A percentile compares a stretch with the other conserved stretches of the same genome.
phyloP scores from a whole-genome alignment of 1,140 invertebrate species.

The Bradynema listronoti region DNA sequence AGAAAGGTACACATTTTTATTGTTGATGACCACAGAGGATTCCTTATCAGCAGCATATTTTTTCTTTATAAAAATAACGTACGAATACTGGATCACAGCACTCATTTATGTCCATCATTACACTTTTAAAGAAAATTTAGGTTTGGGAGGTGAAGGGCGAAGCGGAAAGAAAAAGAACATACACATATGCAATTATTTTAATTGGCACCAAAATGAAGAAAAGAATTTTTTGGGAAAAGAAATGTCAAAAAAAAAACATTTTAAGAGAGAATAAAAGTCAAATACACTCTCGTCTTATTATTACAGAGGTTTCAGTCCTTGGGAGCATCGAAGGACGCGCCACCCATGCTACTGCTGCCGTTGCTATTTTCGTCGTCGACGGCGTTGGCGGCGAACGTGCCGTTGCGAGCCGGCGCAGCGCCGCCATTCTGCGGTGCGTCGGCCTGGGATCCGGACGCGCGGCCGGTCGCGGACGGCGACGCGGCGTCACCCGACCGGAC shows the following conservation, averaged over 20 bases:
- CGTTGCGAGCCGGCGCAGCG: not conserved
- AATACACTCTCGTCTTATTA: constrained; percentile 1
- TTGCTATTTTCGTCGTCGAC: not conserved
- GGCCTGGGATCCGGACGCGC: not conserved
- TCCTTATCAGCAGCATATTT: too few relatives aligned
- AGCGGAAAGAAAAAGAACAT: too few relatives aligned
- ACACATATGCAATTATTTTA: not conserved
- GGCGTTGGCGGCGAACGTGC: not conserved
- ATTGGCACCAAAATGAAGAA: not conserved
- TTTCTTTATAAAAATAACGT: too few relatives aligned
- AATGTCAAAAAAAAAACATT: not conserved
- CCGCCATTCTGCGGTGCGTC: not conserved
- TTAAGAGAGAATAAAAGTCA: too few relatives aligned
- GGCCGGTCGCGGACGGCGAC: too few relatives aligned
- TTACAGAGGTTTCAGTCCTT: not conserved
- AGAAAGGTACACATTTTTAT: too few relatives aligned
- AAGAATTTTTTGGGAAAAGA: not conserved
- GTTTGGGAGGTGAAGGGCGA: too few relatives aligned
- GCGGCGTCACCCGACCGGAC: too few relatives aligned
- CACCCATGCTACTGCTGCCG: not conserved
- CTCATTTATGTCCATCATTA: too few relatives aligned
- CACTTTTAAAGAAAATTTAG: too few relatives aligned
- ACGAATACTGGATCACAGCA: too few relatives aligned
- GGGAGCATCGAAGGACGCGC: not conserved
- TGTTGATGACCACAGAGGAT: too few relatives aligned